These are phyloP conservation scores for Noctua pronuba DNA, from an alignment of 2,888 invertebrate genomes.

Conservation along the genomic window DNA sequence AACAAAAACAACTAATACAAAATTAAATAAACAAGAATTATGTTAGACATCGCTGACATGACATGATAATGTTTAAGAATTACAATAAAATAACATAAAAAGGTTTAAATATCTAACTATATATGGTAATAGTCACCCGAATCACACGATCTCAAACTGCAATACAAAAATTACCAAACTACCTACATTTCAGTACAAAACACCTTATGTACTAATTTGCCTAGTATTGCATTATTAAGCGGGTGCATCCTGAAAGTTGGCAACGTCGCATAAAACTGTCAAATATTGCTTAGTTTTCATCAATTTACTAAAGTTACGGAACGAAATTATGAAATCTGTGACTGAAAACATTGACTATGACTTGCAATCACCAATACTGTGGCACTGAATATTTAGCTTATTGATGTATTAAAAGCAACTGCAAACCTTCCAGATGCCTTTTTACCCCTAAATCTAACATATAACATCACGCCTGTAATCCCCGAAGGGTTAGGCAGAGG, in stretches of 20 bases:
- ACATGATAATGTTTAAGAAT: background rate
- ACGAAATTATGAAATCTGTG: background rate
- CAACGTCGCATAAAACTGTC: background rate
- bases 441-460: background rate
- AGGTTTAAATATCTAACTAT: conserved; percentile 9
- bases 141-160: conserved; percentile 26
- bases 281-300: background rate
- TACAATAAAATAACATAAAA: conserved; percentile 33
- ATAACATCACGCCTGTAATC: too few species aligned
- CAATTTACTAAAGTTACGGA: background rate
- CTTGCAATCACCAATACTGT: background rate
- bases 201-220: conserved; percentile 33
- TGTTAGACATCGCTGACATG: conserved; percentile 1
- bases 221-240: conserved; percentile 40
- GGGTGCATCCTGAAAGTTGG: background rate
- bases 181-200: conserved; percentile 47
- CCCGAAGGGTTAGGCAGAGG: background rate
- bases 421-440: background rate
- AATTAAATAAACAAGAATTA: conserved; percentile 3
- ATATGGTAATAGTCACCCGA: conserved; percentile 8
- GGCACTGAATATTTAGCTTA: background rate
- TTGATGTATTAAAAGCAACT: background rate
- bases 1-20: conserved; percentile 26
- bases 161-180: conserved; percentile 32
- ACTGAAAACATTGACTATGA: background rate